Conservation (phyloP, 2,797 vertebrate species). For the Bradypus variegatus region DNA sequence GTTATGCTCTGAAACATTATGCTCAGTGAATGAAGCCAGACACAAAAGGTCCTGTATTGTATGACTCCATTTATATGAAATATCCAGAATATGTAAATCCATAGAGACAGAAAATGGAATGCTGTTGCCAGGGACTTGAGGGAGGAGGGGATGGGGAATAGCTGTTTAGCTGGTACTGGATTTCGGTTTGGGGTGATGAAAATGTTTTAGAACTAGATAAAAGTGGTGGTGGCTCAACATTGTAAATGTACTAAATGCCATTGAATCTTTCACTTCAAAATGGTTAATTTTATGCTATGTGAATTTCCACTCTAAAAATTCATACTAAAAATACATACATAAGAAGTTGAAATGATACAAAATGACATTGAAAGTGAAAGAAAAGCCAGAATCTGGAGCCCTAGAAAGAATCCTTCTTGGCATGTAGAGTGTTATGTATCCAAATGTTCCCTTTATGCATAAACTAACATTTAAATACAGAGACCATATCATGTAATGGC, state of each 20-base stretch:
- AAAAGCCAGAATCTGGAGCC: not conserved
- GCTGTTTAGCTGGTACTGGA: not conserved
- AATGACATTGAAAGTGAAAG: not conserved
- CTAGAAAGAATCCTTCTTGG: not conserved
- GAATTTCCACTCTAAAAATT: not conserved
- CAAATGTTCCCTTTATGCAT: not conserved
- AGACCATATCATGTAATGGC: not conserved
- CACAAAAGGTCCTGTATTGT: not conserved
- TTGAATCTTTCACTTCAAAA: not conserved
- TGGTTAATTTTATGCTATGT: not conserved
- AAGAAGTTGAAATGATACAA: conserved; percentile 2
- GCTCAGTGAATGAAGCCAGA: not conserved
- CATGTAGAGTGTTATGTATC: not conserved
- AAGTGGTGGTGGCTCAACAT: not conserved
- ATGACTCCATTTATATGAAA: not conserved
- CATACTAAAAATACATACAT: not conserved
- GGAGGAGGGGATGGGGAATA: not conserved
- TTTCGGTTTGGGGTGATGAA: not conserved
- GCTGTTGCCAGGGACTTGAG: not conserved
- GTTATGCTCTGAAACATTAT: not conserved
- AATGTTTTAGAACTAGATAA: not conserved
- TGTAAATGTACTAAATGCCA: not conserved
- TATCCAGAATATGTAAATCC: not conserved
- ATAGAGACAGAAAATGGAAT: not conserved
- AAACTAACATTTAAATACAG: not conserved